Percentiles rank a stretch among this genome's conserved stretches.
phyloP scores from a whole-genome alignment of 2,113 vertebrate genomes.

The Triplophysa siluroides region DNA sequence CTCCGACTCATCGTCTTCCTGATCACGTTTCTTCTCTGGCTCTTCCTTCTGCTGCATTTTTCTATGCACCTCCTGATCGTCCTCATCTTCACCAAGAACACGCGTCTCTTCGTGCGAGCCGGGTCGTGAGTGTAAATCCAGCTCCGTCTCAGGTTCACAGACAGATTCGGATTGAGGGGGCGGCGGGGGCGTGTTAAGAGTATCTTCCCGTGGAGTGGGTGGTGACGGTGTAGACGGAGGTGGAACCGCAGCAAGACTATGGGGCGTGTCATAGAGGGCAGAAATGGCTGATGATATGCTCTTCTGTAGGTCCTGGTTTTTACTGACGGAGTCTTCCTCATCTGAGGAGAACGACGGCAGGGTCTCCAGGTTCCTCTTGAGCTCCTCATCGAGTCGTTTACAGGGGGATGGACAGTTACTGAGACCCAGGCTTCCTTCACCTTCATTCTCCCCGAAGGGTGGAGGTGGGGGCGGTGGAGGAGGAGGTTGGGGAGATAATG shows the following conservation, averaged over 20 bases:
- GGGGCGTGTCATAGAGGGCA: constrained; percentile 84
- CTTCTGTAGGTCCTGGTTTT: constrained; percentile 91
- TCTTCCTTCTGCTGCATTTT: constrained; percentile 42
- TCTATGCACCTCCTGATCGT: constrained; percentile 10
- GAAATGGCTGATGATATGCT: constrained; percentile 93
- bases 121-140: constrained; percentile 35
- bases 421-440: constrained; percentile 72
- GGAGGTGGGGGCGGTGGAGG: constrained; percentile 55
- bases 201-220: constrained; percentile 52
- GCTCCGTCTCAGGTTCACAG: constrained; percentile 39
- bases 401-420: constrained; percentile 82
- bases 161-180: constrained; percentile 58
- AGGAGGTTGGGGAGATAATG: constrained; percentile 60
- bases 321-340: constrained; percentile 88
- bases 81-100: constrained; percentile 27
- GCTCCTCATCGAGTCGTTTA: constrained; percentile 85
- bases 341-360: constrained; percentile 90
- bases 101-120: constrained; percentile 15
- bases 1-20: constrained; percentile 41
- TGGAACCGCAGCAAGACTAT: constrained; percentile 70
- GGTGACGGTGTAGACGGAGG: constrained; percentile 63
- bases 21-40: constrained; percentile 12
- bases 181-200: constrained; percentile 62
- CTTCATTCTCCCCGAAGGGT: constrained; percentile 65
- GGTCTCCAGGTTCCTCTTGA: constrained; percentile 87